Conservation (phyloP, 1,140 invertebrate genomes). For the Ectropis grisescens region DNA sequence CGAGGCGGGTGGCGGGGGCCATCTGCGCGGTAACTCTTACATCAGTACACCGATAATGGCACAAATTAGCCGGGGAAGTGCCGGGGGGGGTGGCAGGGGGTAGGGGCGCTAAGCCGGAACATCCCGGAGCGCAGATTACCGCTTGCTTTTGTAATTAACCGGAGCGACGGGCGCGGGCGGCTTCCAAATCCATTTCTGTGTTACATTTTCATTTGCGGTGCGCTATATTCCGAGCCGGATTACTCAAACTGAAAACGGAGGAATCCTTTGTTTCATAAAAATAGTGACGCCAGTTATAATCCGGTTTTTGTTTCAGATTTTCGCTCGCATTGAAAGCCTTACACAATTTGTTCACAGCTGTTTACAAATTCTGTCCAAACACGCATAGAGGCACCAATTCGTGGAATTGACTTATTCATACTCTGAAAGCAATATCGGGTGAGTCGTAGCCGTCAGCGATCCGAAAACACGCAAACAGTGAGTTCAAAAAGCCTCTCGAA, state of each 20-base stretch:
- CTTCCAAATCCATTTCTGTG: conserved; percentile 68
- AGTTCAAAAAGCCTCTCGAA: conserved; percentile 67
- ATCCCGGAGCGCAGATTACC: conserved; percentile 68
- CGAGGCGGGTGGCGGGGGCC: conserved; percentile 27
- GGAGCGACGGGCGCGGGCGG: conserved; percentile 65
- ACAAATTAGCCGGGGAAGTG: conserved; percentile 66
- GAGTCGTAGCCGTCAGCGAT: conserved; percentile 57
- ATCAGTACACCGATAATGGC: conserved; percentile 69
- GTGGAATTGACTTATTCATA: conserved; percentile 55
- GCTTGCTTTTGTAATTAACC: conserved; percentile 70
- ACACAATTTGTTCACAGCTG: no score
- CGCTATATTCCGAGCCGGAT: conserved; percentile 41
- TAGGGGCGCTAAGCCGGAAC: conserved; percentile 65
- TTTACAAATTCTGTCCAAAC: conserved; percentile 27
- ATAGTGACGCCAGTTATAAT: conserved; percentile 18
- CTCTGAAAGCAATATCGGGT: conserved; percentile 58
- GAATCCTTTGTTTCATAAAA: conserved; percentile 33
- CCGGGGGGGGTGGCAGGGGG: conserved; percentile 41
- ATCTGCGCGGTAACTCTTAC: conserved; percentile 64
- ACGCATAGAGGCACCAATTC: conserved; percentile 28
- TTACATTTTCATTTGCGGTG: conserved; percentile 68
- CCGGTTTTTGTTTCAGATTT: no score
- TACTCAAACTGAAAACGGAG: conserved; percentile 42
- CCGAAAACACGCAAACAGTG: conserved; percentile 64
- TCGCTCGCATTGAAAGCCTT: no score